These are phyloP conservation scores for Anhinga anhinga DNA, from an alignment of 2,113 vertebrate species.

Conservation along the genomic window DNA sequence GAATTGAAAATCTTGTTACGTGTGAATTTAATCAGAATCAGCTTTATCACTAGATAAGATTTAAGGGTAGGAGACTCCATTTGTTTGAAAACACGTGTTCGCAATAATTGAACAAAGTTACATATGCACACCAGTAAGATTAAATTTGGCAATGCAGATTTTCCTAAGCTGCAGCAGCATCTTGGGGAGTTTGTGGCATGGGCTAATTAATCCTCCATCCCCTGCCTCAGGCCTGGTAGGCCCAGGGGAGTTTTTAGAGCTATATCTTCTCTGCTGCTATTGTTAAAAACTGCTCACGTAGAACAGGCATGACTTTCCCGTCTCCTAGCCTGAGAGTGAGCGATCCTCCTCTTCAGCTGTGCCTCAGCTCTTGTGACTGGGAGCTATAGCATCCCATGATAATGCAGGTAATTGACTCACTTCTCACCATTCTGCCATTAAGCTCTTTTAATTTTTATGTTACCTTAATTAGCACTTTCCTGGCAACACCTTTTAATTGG, in stretches of 20 bases:
- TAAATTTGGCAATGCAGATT: neutral
- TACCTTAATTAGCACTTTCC: neutral
- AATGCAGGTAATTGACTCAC: neutral
- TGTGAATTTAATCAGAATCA: constrained; percentile 4
- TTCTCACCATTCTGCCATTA: neutral
- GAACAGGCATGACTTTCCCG: neutral
- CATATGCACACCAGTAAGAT: neutral
- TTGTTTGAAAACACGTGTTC: neutral
- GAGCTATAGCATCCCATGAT: neutral
- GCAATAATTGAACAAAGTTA: neutral
- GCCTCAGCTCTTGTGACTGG: neutral
- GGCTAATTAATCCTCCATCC: constrained; percentile 3
- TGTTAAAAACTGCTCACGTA: neutral
- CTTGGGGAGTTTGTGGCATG: neutral
- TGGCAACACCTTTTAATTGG: neutral
- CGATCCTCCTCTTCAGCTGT: neutral
- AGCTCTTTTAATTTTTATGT: neutral
- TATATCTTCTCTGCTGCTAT: neutral
- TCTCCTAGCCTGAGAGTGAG: neutral
- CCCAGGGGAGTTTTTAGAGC: neutral
- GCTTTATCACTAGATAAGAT: neutral
- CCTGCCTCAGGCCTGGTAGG: neutral
- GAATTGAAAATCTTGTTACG: neutral
- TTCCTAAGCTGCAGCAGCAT: neutral
- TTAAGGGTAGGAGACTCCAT: neutral